Conservation (phyloP, 2,113 vertebrate genomes). For the Synodontis membranacea region DNA sequence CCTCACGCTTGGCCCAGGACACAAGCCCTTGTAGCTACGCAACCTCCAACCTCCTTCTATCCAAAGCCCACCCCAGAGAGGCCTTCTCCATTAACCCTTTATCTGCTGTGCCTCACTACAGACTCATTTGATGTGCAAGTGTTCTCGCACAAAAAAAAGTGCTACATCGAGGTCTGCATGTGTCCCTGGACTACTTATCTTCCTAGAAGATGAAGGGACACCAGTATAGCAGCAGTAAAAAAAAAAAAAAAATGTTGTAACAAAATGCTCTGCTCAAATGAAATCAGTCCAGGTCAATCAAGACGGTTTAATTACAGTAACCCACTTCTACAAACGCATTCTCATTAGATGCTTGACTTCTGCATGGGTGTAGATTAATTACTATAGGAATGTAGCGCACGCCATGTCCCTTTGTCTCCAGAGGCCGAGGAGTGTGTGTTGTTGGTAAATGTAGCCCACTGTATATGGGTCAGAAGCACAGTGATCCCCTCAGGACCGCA, state of each 20-base stretch:
- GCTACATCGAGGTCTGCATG: not conserved
- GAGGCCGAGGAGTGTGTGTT: conserved; percentile 41
- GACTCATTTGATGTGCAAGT: not conserved
- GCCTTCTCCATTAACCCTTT: conserved; percentile 53
- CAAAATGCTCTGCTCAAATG: conserved; percentile 11
- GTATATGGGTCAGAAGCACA: conserved; percentile 53
- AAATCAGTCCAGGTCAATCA: conserved; percentile 36
- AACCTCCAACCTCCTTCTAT: conserved; percentile 70
- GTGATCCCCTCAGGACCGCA: conserved; percentile 37
- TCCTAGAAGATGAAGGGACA: conserved; percentile 18
- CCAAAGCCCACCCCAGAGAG: conserved; percentile 57
- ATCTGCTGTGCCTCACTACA: conserved; percentile 43
- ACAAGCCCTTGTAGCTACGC: conserved; percentile 75
- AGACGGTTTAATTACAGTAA: conserved; percentile 47
- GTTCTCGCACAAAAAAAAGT: not conserved
- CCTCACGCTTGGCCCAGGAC: conserved; percentile 77
- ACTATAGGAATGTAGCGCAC: conserved; percentile 42
- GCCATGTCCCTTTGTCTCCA: conserved; percentile 44
- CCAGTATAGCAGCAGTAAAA: not conserved
- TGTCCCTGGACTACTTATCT: not conserved
- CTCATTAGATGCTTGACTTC: conserved; percentile 38
- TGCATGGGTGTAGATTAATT: conserved; percentile 46
- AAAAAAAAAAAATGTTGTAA: not conserved
- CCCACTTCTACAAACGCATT: conserved; percentile 41
- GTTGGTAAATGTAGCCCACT: conserved; percentile 45